Evolutionary conservation across 2,888 invertebrate genomes (phyloP), one percentile per base, ranked within the genome.

Genomic region (Patella pellucida): DNA sequence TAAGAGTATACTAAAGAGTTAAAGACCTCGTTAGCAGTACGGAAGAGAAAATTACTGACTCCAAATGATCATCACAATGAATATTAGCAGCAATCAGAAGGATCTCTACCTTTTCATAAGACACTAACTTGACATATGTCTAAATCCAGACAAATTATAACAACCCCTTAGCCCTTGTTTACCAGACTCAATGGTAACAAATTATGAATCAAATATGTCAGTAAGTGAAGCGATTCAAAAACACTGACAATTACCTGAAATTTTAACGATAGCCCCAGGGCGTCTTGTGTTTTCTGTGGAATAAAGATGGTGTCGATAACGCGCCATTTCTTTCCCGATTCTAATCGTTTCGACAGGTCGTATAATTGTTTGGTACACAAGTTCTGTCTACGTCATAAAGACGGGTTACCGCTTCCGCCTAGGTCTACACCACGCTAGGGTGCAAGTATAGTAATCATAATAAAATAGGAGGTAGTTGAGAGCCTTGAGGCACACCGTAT

Each of bases 191-290:
- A 62, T 62, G 62, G 62, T 23, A 62, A 23, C 19, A 62, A 62
- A 62, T 62, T 62, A 62, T 23, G 23, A 62, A 23, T 62, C 62
- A 62, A 62, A 62, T 62, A 62, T 62, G 62, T 62, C 62, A 62
- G 62, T 19, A 19, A 62, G 19, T 62, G 62, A 62, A 23, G 62
- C 62, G 62, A 62, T 23, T 62, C 23, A 62, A 62, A 62, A 62
- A 19, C 62, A 62, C 62, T 62, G 62, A 62, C 62, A 62, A 62
- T 62, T 19, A 62, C 62, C 23, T 62, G 7, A 62, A 62, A 62
- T 62, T 62, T 62, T 62, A 62, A 62, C 62, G 62, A 62, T 62
- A 11, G 62, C 62, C 62, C 62, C 23, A 19, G 62, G 62, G 19
- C 41, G 41, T 41, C 9, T 9, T 9, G 41, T 41, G 41, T 41